These are phyloP conservation scores for Graptemys geographica DNA, from an alignment of 2,797 vertebrate species.

Conservation along the genomic window DNA sequence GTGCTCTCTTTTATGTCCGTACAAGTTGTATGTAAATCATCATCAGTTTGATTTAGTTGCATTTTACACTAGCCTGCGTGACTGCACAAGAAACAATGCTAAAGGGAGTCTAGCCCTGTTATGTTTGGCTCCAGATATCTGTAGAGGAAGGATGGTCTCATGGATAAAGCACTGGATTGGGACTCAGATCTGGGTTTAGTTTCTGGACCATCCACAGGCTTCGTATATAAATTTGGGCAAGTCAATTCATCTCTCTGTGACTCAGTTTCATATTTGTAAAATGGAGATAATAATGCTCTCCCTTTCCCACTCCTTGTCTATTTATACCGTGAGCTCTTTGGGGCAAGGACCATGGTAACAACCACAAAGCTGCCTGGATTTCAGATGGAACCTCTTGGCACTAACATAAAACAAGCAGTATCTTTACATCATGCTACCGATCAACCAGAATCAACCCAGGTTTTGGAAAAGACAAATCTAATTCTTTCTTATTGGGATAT, in stretches of 20 bases:
- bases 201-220: background rate
- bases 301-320: background rate
- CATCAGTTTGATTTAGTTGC: conserved; percentile 3
- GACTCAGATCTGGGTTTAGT: background rate
- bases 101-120: fast-evolving
- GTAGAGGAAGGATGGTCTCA: background rate
- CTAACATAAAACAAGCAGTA: background rate
- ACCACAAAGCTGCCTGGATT: background rate
- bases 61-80: background rate
- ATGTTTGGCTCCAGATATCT: background rate
- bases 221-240: background rate
- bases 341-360: background rate
- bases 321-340: background rate
- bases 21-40: conserved; percentile 44
- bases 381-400: background rate
- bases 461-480: background rate
- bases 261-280: background rate
- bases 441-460: background rate
- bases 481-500: background rate
- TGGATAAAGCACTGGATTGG: background rate
- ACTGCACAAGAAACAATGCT: background rate
- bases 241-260: background rate
- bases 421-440: background rate
- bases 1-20: background rate
- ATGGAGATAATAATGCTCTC: background rate